Percentiles rank a stretch among this genome's conserved stretches.
phyloP scores from a whole-genome alignment of 2,797 vertebrate species.

The Rhyacichthys aspro region DNA sequence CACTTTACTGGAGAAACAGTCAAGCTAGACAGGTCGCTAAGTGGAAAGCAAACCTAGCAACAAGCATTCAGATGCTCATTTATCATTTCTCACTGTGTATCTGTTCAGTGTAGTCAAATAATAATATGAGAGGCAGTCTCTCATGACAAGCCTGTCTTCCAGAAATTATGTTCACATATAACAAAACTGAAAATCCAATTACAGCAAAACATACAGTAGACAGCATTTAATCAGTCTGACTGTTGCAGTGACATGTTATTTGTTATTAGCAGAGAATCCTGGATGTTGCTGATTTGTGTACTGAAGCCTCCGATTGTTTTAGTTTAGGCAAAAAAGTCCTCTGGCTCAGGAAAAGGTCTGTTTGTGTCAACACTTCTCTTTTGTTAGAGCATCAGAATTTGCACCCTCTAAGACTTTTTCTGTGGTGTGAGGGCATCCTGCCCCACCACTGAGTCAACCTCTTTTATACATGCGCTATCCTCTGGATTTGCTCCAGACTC shows the following conservation, averaged over 20 bases:
- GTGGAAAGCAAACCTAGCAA: slow-evolving; percentile 28
- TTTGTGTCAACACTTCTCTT: background rate
- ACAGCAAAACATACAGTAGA: background rate
- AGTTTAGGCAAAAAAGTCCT: too few relatives aligned
- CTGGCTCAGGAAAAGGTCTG: background rate
- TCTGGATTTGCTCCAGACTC: background rate
- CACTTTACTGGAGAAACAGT: slow-evolving; percentile 16
- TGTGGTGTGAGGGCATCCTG: background rate
- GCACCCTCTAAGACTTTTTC: background rate
- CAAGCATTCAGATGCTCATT: slow-evolving; percentile 17
- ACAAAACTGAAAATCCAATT: slow-evolving; percentile 9
- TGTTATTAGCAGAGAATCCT: background rate
- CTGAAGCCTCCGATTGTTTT: background rate
- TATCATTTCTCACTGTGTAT: slow-evolving; percentile 26
- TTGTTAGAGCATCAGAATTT: background rate
- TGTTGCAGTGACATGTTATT: background rate
- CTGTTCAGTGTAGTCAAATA: slow-evolving; percentile 13
- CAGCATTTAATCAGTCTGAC: slow-evolving; percentile 2
- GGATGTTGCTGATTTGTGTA: too few relatives aligned
- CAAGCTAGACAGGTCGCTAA: slow-evolving; percentile 4
- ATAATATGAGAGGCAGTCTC: slow-evolving; percentile 19
- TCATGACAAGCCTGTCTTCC: slow-evolving; percentile 12
- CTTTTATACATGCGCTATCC: background rate
- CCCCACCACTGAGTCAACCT: background rate
- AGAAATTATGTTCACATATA: slow-evolving; percentile 5